Evolutionary conservation across 23 tunicate genomes (phyloP), one percentile per base, ranked within the genome.

Genomic region (Phallusia fumigata): DNA sequence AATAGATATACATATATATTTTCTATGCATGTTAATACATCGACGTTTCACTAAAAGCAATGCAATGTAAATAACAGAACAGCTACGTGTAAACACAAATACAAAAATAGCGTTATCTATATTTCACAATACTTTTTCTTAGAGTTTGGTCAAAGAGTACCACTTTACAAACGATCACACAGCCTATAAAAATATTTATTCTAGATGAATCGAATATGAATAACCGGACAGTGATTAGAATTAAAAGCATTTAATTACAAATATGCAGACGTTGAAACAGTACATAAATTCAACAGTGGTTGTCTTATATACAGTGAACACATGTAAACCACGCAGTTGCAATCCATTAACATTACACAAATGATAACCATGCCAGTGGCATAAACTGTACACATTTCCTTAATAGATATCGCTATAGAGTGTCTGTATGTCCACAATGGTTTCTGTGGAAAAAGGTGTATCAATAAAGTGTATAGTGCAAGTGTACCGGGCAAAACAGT

Each of bases 291-390:
- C 3, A 6, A 58, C 69, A 58, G 69, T 58, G 69, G 69, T 58
- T 58, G 69, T 58, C 10, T 40, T 40, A 58, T 58, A 21, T 58
- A 58, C 69, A 58, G 69, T 58, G 69, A 58, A 24, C 69, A 58
- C 69, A 58, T 13, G 69, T 24, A 58, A 58, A 24, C 47, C 47
- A 40, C 10, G n/a, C n/a, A n/a, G n/a, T n/a, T n/a, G n/a, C n/a
- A n/a, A n/a, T n/a, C n/a, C n/a, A n/a, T n/a, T n/a, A n/a, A n/a
- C n/a, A n/a, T n/a, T n/a, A n/a, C n/a, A n/a, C n/a, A n/a, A n/a
- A n/a, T n/a, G n/a, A n/a, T n/a, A n/a, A 40, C 5, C 10, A 40
- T 40, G 47, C 47, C 10, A 40, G 10, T 40, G 10, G 10, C 47
- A 40, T 10, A 40, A 40, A 40, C 47, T 10, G 8, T 40, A 40